These are phyloP conservation scores for Acropora tenuis DNA, from an alignment of 64 coral and sea anemone genomes.

Conservation along the genomic window DNA sequence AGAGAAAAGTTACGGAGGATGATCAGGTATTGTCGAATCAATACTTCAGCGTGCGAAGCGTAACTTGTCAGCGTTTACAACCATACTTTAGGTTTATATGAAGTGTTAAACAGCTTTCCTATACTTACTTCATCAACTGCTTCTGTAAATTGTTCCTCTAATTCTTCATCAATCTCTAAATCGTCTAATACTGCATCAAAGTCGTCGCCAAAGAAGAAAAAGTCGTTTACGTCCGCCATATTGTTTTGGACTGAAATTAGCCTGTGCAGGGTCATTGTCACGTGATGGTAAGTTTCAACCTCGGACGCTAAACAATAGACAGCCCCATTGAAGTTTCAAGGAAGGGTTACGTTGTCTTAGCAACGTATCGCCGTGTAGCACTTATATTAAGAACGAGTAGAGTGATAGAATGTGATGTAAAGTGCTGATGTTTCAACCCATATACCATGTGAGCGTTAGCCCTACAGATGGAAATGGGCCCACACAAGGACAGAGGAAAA, in stretches of 20 bases:
- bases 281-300: background rate
- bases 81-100: background rate
- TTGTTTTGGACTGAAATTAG: background rate
- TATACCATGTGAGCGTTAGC: too few species aligned
- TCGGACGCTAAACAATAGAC: background rate
- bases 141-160: background rate
- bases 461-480: too few species aligned
- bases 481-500: too few species aligned
- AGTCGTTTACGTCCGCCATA: background rate
- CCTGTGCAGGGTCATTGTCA: background rate
- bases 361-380: too few species aligned
- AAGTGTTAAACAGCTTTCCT: background rate
- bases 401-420: too few species aligned
- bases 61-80: background rate
- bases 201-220: background rate
- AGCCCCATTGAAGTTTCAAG: too few species aligned
- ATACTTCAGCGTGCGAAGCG: background rate
- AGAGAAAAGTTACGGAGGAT: background rate
- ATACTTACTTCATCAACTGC: background rate
- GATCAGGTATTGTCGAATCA: background rate
- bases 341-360: too few species aligned
- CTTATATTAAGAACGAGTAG: too few species aligned
- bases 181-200: background rate
- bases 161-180: background rate
- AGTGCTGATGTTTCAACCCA: too few species aligned